Percentiles rank a stretch among this genome's conserved stretches.
Conservation (phyloP, 1,140 invertebrate species). For the Bombus consobrinus region DNA sequence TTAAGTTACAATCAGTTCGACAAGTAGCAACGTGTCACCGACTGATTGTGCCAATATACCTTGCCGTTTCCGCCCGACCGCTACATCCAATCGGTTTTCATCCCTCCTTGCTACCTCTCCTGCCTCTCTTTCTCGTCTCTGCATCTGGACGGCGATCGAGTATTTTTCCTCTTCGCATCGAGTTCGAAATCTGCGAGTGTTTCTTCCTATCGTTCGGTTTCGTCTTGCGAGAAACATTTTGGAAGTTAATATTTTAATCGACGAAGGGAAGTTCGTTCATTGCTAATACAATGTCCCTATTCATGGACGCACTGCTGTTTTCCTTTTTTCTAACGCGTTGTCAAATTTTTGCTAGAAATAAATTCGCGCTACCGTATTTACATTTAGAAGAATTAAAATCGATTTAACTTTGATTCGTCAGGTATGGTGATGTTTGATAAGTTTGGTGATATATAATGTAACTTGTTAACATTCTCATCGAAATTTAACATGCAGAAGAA, state of each 20-base stretch:
- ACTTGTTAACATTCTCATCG: too few relatives aligned
- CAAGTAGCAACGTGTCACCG: slow-evolving; percentile 63
- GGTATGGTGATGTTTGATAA: too few relatives aligned
- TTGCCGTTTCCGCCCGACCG: slow-evolving; percentile 45
- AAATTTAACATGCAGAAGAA: background rate
- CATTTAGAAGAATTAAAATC: background rate
- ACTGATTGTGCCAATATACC: slow-evolving; percentile 71
- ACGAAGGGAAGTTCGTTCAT: background rate
- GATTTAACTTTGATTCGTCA: background rate
- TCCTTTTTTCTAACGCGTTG: too few relatives aligned
- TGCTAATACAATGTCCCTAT: background rate
- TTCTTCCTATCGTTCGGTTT: too few relatives aligned
- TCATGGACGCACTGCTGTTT: too few relatives aligned
- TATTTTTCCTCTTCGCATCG: slow-evolving; percentile 8
- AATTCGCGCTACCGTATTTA: too few relatives aligned
- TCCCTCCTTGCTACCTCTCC: slow-evolving; percentile 22
- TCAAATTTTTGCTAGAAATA: too few relatives aligned
- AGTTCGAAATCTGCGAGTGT: background rate
- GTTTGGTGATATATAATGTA: too few relatives aligned
- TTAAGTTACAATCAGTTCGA: slow-evolving; percentile 66
- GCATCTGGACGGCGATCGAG: background rate
- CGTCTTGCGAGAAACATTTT: too few relatives aligned
- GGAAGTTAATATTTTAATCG: too few relatives aligned
- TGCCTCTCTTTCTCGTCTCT: background rate
- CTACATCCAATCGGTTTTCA: slow-evolving; percentile 59